phyloP scores from a whole-genome alignment of 2,797 vertebrate genomes.

The Coluber constrictor region DNA sequence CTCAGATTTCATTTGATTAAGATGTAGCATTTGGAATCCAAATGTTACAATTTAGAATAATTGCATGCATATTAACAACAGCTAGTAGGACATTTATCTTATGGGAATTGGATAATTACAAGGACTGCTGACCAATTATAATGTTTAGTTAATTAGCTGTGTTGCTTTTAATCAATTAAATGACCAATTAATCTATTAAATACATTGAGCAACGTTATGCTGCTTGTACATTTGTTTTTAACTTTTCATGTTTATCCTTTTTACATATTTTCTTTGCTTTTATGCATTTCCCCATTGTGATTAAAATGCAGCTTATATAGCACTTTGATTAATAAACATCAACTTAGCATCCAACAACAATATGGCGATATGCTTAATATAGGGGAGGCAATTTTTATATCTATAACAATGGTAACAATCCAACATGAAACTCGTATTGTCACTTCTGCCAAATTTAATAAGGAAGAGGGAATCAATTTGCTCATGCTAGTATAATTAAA shows the following conservation, averaged over 20 bases:
- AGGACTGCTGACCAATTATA: slow-evolving; percentile 34
- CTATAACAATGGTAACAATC: neutral
- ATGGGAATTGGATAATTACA: slow-evolving; percentile 30
- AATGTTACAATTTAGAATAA: slow-evolving; percentile 12
- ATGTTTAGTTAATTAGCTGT: slow-evolving; percentile 33
- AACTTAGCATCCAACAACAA: neutral
- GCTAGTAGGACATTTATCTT: slow-evolving; percentile 19
- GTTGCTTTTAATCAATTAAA: slow-evolving; percentile 30
- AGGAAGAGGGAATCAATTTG: neutral
- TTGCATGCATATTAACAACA: slow-evolving; percentile 20
- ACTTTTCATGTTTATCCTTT: neutral
- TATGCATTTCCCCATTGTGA: neutral
- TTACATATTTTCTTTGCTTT: neutral
- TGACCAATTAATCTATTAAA: slow-evolving; percentile 29
- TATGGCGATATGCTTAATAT: neutral
- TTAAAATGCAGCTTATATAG: neutral
- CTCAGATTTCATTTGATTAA: neutral
- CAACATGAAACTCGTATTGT: neutral
- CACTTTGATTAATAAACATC: neutral
- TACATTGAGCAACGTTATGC: neutral
- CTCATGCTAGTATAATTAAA: neutral
- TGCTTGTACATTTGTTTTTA: neutral
- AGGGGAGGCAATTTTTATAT: neutral
- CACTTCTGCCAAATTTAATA: neutral
- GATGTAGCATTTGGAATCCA: slow-evolving; percentile 8